Evolutionary conservation across 2,113 vertebrate species (phyloP), one percentile per base, ranked within the genome.

Genomic region (Myotis brandtii): DNA sequence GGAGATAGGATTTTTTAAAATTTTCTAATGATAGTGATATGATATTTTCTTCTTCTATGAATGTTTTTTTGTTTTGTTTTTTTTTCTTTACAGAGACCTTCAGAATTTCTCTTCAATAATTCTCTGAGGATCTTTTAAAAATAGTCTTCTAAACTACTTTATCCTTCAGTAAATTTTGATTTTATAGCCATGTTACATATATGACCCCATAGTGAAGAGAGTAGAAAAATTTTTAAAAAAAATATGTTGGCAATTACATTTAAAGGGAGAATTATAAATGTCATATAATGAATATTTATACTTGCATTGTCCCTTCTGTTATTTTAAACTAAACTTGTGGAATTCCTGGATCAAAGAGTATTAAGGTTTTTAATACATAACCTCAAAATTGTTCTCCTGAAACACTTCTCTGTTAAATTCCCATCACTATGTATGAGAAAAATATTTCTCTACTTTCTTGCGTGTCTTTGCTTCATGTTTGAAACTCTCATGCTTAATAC

Each of bases 261-360:
- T 73, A 89, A 40, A 89, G 9, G 17, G 1, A 12, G 5, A 75
- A 73, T 69, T 75, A 86, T 46, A 59, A 73, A 80, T 69, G 4
- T 11, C 6, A 37, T 56, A 40, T 52, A 73, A 23, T 34, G 20
- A 67, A 59, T 80, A 83, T 34, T 67, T 93, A 9, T 62, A 17
- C 1, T 1, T 92, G 13, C 25, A 27, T 73, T 72, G 5, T 32
- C 12, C 9, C 25, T 89, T 48, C 30, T 72, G 11, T 64, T 86
- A 27, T 84, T 25, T 94, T 96, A 85, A 88, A 48, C 20, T 76
- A 94, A 92, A 86, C 37, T 46, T 93, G 13, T 91, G 23, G 20
- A 93, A 92, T 76, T 96, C 17, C 66, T 94, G 23, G 25, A 81
- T 91, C 54, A 84, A 86, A 95, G 48, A 43, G 9, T 75, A 69